Percentiles rank a stretch among this genome's conserved stretches.
Conservation (phyloP, 2,888 invertebrate species). For the Leucozona laternaria region DNA sequence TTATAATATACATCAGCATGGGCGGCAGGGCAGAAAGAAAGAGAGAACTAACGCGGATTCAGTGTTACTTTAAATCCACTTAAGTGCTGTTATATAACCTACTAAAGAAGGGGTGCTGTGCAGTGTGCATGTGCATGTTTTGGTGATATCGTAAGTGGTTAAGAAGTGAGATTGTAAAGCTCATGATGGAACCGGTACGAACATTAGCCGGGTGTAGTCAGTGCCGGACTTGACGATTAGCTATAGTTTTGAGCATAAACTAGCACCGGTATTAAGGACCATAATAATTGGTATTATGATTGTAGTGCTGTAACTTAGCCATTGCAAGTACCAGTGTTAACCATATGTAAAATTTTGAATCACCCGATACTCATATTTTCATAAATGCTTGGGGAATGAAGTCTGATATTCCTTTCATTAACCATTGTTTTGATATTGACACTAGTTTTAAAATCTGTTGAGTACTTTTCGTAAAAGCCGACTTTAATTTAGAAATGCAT, state of each 20-base stretch:
- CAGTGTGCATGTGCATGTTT: neutral
- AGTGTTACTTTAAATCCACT: slow-evolving; percentile 60
- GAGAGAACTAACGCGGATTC: slow-evolving; percentile 24
- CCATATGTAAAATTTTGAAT: too few species aligned
- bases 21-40: neutral
- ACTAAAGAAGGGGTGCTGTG: slow-evolving; percentile 12
- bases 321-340: too few species aligned
- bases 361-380: too few species aligned
- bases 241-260: neutral
- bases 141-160: slow-evolving; percentile 39
- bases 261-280: too few species aligned
- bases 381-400: too few species aligned
- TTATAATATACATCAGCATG: neutral
- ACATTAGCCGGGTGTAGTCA: slow-evolving; percentile 21
- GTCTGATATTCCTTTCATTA: too few species aligned
- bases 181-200: slow-evolving; percentile 48
- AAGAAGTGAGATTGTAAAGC: slow-evolving; percentile 43
- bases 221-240: neutral
- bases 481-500: too few species aligned
- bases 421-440: too few species aligned
- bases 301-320: too few species aligned
- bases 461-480: too few species aligned
- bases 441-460: too few species aligned
- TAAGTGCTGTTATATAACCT: slow-evolving; percentile 60
- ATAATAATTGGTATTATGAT: too few species aligned